These are phyloP conservation scores for Microtus richardsoni DNA, from an alignment of 2,113 vertebrate species.

Conservation along the genomic window DNA sequence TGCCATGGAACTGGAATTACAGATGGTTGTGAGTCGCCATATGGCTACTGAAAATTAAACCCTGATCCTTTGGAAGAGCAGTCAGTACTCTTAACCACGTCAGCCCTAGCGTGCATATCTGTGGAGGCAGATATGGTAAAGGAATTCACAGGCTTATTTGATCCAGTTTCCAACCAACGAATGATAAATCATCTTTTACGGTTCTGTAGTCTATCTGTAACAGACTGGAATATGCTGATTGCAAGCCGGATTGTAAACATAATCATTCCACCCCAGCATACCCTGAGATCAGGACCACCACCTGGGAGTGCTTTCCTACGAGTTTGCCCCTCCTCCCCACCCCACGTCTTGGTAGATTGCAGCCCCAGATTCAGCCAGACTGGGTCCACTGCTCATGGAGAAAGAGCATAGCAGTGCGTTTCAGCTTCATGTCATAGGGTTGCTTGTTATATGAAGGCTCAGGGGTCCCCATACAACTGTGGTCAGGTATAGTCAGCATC, in stretches of 20 bases:
- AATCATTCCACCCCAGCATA: neutral
- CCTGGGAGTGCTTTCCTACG: neutral
- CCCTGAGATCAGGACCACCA: neutral
- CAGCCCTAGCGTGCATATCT: neutral
- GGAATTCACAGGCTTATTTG: neutral
- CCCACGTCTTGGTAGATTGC: neutral
- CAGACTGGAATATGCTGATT: neutral
- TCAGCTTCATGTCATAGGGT: no score
- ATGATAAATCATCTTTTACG: neutral
- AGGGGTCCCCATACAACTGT: neutral
- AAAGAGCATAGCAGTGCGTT: neutral
- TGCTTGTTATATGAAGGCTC: neutral
- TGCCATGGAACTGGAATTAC: neutral
- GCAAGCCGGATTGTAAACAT: neutral
- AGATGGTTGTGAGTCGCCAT: neutral
- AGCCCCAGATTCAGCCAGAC: neutral
- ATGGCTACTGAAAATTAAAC: neutral
- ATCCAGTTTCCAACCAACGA: neutral
- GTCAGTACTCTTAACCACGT: neutral
- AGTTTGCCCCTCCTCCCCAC: neutral
- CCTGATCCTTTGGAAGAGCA: neutral
- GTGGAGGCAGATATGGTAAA: neutral
- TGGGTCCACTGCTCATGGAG: neutral
- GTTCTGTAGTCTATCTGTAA: neutral
- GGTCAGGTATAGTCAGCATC: neutral